Evolutionary conservation across 2,888 invertebrate genomes (phyloP), one percentile per base, ranked within the genome.

Genomic region (Homarus gammarus): DNA sequence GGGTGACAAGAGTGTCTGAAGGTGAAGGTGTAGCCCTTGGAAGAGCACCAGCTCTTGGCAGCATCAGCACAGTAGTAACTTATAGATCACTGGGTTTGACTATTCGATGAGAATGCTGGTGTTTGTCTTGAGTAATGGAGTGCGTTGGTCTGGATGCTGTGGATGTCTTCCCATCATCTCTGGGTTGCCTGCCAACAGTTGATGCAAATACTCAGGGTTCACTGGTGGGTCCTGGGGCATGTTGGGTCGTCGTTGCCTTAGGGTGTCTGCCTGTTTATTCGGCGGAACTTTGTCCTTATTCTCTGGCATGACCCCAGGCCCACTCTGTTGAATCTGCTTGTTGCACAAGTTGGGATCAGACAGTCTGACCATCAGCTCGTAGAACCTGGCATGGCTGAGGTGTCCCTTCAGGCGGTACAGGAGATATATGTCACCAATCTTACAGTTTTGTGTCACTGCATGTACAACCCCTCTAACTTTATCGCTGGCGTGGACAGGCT

Each of bases 161-260:
- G 89, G 84, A 44, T 81, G 51, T 33, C 81, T 44, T 5, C 70
- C 61, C 79, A 89, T 79, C 89, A 89, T 89, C 72, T 89, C 85
- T 0, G 84, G 89, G 78, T 81, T 89, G 61, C 44, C 44, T 1
- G 70, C 68, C 10, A 88, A 85, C 38, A 90, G 79, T 38, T 84
- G 85, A n/a, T 90, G 88, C 27, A 92, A 81, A 64, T 92, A 92
- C 31, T 92, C 92, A 2, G 92, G 92, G 70, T 90, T 90, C 27
- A 92, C 77, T 10, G 90, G 92, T 27, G 90, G 91, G 51, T 91
- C 91, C 38, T 90, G 87, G n/a, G 84, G 90, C 33, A 79, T 49
- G 51, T 82, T 82, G 1, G 82, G 89, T 22, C 84, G 84, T n/a
- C 78, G 70, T 33, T 78, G 70, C 38, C 85, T 78, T 3, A 85